Evolutionary conservation across 2,888 invertebrate species (phyloP), one percentile per base, ranked within the genome.

Genomic region (Dryadula phaetusa): DNA sequence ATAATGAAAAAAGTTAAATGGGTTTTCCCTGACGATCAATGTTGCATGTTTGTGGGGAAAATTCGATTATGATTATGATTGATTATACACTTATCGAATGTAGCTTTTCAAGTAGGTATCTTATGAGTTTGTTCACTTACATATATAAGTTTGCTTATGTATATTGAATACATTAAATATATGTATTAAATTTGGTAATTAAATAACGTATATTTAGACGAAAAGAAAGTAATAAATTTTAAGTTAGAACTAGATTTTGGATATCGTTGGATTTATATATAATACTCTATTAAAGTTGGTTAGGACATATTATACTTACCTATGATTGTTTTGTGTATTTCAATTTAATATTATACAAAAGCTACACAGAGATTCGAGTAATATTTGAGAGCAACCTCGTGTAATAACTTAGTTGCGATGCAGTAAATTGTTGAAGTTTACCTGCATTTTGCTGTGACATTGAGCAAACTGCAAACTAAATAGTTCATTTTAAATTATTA

Each of bases 371-470:
- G 54, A 54, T n/a, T 22, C 1, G 25, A 58, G 42, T 58, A 42
- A 60, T 44, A 60, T 6, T 46, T 46, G 20, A 32, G 44, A 46
- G 20, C 32, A 44, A 18, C 18, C 32, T 60, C 28, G 60, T 64
- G 70, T 66, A 69, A 66, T 74, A 67, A 70, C 74, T 72, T 72
- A 76, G 75, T 74, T 71, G 75, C 75, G 74, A 77, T 75, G 77
- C 76, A 79, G 77, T 82, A 81, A 82, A 85, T 83, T 82, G 80
- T 83, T 75, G 80, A 83, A 83, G 79, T 83, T 83, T 75, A 84
- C 83, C 82, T 86, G 84, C 81, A 82, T 78, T 79, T 77, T 73
- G 77, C 69, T 75, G 80, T 74, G 75, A 83, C 82, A 83, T 84
- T 81, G 82, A 83, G 85, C 83, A 83, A 84, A 84, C 82, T 79